Percentiles rank a stretch among this genome's conserved stretches.
These are phyloP conservation scores for Ditylenchus dipsaci DNA, from an alignment of 1,140 invertebrate genomes.

Conservation along the genomic window DNA sequence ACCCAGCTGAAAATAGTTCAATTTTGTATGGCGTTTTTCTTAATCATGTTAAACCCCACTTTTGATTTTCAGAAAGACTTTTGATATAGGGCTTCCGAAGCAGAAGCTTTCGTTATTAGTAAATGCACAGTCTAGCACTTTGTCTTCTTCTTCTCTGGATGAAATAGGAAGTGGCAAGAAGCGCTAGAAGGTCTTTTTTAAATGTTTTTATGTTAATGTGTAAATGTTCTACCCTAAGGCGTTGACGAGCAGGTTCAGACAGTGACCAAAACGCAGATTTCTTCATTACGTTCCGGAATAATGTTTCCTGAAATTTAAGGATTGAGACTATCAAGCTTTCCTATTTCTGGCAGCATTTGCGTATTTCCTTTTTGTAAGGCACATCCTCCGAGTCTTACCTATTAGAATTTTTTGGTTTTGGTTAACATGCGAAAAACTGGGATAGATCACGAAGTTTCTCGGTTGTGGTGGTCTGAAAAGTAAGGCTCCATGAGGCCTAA, in stretches of 20 bases:
- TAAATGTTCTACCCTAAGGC: conserved; percentile 16
- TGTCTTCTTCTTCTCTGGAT: conserved; percentile 12
- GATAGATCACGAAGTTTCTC: too few species aligned
- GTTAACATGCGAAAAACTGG: too few species aligned
- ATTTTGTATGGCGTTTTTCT: neutral
- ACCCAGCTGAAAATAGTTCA: conserved; percentile 23
- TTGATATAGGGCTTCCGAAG: conserved; percentile 30
- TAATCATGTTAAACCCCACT: conserved; percentile 9
- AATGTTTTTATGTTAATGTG: conserved; percentile 15
- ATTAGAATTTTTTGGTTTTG: too few species aligned
- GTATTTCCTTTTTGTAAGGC: too few species aligned
- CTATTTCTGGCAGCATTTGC: too few species aligned
- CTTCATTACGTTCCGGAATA: conserved; percentile 26
- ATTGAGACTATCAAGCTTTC: neutral
- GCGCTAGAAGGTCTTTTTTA: conserved; percentile 15
- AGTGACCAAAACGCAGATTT: conserved; percentile 22
- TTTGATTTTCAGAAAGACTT: conserved; percentile 28
- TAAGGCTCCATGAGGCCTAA: too few species aligned
- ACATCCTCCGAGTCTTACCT: too few species aligned
- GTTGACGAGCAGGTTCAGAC: conserved; percentile 20
- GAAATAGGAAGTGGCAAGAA: conserved; percentile 16
- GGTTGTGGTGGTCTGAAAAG: too few species aligned
- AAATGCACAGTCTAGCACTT: conserved; percentile 19
- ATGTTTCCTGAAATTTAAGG: conserved; percentile 16
- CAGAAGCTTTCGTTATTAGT: conserved; percentile 29